phyloP scores from a whole-genome alignment of 2,113 vertebrate genomes.

The Erythrolamprus reginae region DNA sequence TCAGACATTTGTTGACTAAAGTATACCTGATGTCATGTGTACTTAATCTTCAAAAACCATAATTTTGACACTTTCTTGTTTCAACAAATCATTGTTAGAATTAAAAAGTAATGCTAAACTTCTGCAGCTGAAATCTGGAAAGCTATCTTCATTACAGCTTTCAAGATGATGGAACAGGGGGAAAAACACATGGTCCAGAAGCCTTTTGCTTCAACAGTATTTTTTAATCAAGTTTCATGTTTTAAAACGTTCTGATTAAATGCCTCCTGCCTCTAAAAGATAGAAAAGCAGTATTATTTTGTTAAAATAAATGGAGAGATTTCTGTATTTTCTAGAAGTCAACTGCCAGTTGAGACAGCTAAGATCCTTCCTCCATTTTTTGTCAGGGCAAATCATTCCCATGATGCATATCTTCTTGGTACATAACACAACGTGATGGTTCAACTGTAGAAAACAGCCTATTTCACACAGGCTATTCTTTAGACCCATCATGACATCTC shows the following conservation, averaged over 20 bases:
- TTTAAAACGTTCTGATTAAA: neutral
- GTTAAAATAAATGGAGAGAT: neutral
- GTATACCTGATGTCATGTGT: neutral
- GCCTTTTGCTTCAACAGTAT: neutral
- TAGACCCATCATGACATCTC: neutral
- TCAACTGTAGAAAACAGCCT: neutral
- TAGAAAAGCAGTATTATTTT: neutral
- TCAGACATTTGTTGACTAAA: neutral
- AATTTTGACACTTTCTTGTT: neutral
- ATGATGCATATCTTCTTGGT: neutral
- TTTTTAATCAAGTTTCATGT: neutral
- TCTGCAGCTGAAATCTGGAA: neutral
- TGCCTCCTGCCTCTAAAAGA: neutral
- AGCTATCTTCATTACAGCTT: neutral
- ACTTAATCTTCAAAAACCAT: neutral
- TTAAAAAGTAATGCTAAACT: neutral
- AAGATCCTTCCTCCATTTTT: neutral
- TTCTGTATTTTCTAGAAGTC: neutral
- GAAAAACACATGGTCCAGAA: neutral
- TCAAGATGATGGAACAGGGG: neutral
- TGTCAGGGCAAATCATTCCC: neutral
- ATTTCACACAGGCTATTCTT: neutral
- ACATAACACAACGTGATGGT: neutral
- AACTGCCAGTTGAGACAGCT: neutral
- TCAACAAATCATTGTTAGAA: neutral